Evolutionary conservation across 1,140 invertebrate species (phyloP).

Genomic region (Microplitis mediator): DNA sequence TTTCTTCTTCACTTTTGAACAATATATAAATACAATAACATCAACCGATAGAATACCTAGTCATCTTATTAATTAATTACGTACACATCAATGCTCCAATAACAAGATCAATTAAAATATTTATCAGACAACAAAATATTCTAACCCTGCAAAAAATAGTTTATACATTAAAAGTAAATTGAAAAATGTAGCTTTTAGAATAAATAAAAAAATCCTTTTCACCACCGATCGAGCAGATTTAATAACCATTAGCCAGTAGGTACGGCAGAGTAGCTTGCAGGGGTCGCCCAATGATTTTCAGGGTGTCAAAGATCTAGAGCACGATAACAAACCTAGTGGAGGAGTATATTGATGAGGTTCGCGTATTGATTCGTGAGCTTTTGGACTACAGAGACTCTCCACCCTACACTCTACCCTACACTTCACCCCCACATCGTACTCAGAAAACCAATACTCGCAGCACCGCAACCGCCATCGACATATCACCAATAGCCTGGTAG

Average conservation of each 20-base stretch:
- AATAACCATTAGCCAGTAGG: conserved; percentile 53
- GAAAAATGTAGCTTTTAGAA: too few species aligned
- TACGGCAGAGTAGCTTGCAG: not conserved
- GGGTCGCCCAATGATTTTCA: conserved; percentile 39
- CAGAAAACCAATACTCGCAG: not conserved
- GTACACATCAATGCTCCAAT: too few species aligned
- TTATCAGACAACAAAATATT: too few species aligned
- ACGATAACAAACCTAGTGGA: conserved; percentile 36
- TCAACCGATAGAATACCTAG: too few species aligned
- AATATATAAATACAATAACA: too few species aligned
- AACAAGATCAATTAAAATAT: too few species aligned
- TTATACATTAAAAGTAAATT: too few species aligned
- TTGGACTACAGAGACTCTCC: conserved; percentile 18
- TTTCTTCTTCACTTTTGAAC: too few species aligned
- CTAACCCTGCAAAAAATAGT: too few species aligned
- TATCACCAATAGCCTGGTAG: too few species aligned
- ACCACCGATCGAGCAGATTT: conserved; percentile 32
- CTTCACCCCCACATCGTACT: not conserved
- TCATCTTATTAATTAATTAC: too few species aligned
- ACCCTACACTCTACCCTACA: not conserved
- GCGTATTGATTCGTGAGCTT: conserved; percentile 51
- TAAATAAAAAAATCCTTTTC: too few species aligned
- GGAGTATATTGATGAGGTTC: conserved; percentile 45
- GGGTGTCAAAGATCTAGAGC: conserved; percentile 55
- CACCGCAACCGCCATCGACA: conserved; percentile 8